Base-by-base conservation (phyloP, 2,888 invertebrate genomes). In the Cosmia trapezina region DNA sequence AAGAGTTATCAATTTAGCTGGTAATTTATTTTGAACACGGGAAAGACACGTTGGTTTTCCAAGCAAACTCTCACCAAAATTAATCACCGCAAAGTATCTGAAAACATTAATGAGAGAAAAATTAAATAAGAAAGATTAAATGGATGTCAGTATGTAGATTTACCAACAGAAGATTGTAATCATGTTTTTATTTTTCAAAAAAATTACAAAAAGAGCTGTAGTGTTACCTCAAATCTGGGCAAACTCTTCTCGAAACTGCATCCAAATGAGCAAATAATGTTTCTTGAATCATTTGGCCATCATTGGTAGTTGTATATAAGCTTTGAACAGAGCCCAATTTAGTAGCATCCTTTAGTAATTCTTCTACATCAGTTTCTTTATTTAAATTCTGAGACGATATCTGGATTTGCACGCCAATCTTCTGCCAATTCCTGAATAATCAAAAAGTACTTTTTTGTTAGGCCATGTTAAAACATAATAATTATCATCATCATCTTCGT, bases 271-370 rank as follows among this genome's bases (percentile, higher is more conserved):
- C 64, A 4, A 91, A 71, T 0, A 87, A 43, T 14, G 74, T 70
- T 49, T 86, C 76, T n/a, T 80, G 69, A 4, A 74, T 61, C 1
- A 69, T 78, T 19, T 70, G 65, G n/a, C 74, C 62, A 37, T 75
- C 71, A 19, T 81, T 81, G 22, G 79, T 71, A 8, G 84, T 66
- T 0, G 86, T 61, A 73, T 86, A 89, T 53, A 92, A 84, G 7
- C 91, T 88, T 76, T 89, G 88, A 6, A 91, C 28, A 6, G 83
- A 66, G 0, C 87, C 89, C 59, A 88, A 51, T 37, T 70, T 57
- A n/a, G 54, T 64, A 61, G 83, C 80, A 2, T 86, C 76, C 8
- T 78, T 83, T 2, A 91, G 33, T 9, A 90, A 70, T 37, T 65
- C 65, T 6, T 68, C 28, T 0, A 89, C 37, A 28, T 78, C 76